These are phyloP conservation scores for Dysmachus trigonus DNA, from an alignment of 2,888 invertebrate species.

Conservation along the genomic window DNA sequence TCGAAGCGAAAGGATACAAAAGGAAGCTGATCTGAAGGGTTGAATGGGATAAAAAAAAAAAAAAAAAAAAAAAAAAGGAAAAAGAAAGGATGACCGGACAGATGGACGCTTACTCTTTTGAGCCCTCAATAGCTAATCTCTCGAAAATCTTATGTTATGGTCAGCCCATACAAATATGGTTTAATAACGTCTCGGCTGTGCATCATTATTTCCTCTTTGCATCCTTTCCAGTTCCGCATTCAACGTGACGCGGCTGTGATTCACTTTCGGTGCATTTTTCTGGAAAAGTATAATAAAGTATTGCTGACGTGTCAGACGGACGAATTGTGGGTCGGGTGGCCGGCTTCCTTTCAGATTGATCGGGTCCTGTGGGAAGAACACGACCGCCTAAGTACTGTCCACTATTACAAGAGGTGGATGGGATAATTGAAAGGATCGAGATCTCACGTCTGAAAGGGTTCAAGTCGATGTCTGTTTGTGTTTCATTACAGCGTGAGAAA, in stretches of 20 bases:
- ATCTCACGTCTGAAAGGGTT: slow-evolving; percentile 31
- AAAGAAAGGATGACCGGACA: slow-evolving; percentile 42
- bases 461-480: slow-evolving; percentile 2
- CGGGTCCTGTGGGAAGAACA: neutral
- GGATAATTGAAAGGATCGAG: slow-evolving; percentile 15
- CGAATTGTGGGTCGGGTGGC: neutral
- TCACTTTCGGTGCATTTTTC: neutral
- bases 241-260: slow-evolving; percentile 42
- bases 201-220: slow-evolving; percentile 44
- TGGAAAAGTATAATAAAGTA: neutral
- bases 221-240: slow-evolving; percentile 46
- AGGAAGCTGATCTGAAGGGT: slow-evolving; percentile 45
- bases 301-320: neutral
- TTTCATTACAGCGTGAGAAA: slow-evolving; percentile 37
- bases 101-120: slow-evolving; percentile 42
- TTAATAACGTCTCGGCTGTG: slow-evolving; percentile 48
- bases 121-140: slow-evolving; percentile 49
- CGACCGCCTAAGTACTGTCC: neutral
- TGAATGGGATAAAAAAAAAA: slow-evolving; percentile 28
- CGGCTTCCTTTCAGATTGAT: slow-evolving; percentile 2
- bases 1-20: slow-evolving; percentile 2
- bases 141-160: slow-evolving; percentile 53
- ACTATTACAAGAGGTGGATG: slow-evolving; percentile 26
- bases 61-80: no score
- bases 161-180: slow-evolving; percentile 55